Conservation (phyloP, 2,797 vertebrate genomes). For the Syngnathus acus region DNA sequence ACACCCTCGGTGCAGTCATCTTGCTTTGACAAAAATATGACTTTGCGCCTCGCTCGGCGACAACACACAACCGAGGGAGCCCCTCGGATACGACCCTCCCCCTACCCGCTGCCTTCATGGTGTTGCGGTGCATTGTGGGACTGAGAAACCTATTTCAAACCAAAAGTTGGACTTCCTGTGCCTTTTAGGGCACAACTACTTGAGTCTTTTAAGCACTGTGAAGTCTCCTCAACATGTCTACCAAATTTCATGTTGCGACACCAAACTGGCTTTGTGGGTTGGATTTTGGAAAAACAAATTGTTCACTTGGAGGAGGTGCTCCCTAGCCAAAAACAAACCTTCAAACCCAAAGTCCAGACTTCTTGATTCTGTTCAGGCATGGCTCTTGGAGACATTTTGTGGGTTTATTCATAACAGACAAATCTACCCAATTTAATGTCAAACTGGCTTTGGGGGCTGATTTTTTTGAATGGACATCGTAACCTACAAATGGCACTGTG, state of each 20-base stretch:
- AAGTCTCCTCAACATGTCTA: not conserved
- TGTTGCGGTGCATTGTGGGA: conserved; percentile 1
- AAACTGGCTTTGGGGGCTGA: not conserved
- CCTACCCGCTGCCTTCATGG: not conserved
- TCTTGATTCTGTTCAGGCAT: too few relatives aligned
- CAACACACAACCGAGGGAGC: not conserved
- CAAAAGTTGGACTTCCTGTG: not conserved
- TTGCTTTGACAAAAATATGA: conserved; percentile 66
- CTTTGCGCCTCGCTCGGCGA: conserved; percentile 32
- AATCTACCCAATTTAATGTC: not conserved
- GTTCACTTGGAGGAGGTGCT: not conserved
- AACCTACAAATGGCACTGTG: not conserved
- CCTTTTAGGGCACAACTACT: not conserved
- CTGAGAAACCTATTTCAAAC: not conserved
- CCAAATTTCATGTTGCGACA: not conserved
- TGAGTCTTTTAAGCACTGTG: too few relatives aligned
- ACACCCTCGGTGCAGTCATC: conserved; percentile 52
- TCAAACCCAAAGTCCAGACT: too few relatives aligned
- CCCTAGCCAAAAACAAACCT: not conserved
- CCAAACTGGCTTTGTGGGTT: not conserved
- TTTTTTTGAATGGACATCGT: too few relatives aligned
- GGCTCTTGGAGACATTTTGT: not conserved
- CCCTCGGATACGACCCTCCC: not conserved
- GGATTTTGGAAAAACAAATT: not conserved
- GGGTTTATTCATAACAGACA: not conserved